A percentile compares a stretch with the other conserved stretches of the same genome.
Evolutionary conservation across 2,797 vertebrate genomes (phyloP).

Genomic region (Gephyroberyx darwinii): DNA sequence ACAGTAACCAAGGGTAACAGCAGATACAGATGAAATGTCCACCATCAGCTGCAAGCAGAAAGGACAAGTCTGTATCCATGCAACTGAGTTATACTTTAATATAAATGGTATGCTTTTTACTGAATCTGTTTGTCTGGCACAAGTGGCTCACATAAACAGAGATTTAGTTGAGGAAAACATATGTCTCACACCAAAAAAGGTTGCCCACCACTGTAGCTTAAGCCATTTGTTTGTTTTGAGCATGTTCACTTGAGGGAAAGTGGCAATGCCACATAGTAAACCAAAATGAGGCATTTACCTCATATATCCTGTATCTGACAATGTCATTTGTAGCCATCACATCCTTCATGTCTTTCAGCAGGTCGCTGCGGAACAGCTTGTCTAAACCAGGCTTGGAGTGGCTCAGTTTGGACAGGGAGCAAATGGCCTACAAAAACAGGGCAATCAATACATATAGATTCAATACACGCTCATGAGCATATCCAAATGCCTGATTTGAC

Average conservation of each 20-base stretch:
- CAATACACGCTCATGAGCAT: neutral
- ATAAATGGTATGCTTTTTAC: too few relatives aligned
- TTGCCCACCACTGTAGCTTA: too few relatives aligned
- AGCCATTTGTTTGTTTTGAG: too few relatives aligned
- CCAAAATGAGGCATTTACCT: conserved; percentile 79
- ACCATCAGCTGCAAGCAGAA: conserved; percentile 85
- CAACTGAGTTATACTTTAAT: too few relatives aligned
- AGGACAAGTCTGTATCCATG: neutral
- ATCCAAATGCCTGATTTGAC: neutral
- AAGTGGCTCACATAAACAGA: too few relatives aligned
- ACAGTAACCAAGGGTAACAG: conserved; percentile 89
- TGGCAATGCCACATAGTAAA: neutral
- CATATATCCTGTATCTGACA: conserved; percentile 93
- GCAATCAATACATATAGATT: neutral
- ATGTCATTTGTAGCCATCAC: conserved; percentile 90
- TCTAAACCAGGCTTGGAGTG: conserved; percentile 87
- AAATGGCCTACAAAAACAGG: conserved; percentile 83
- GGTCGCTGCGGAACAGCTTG: conserved; percentile 86
- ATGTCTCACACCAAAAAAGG: too few relatives aligned
- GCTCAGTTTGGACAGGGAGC: conserved; percentile 85
- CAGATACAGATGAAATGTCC: conserved; percentile 87
- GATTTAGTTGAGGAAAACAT: too few relatives aligned
- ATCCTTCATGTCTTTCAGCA: conserved; percentile 86
- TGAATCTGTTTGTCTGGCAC: too few relatives aligned
- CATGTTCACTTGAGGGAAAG: too few relatives aligned